These are phyloP conservation scores for Tachyglossus aculeatus DNA, from an alignment of 2,797 vertebrate species.

Conservation along the genomic window DNA sequence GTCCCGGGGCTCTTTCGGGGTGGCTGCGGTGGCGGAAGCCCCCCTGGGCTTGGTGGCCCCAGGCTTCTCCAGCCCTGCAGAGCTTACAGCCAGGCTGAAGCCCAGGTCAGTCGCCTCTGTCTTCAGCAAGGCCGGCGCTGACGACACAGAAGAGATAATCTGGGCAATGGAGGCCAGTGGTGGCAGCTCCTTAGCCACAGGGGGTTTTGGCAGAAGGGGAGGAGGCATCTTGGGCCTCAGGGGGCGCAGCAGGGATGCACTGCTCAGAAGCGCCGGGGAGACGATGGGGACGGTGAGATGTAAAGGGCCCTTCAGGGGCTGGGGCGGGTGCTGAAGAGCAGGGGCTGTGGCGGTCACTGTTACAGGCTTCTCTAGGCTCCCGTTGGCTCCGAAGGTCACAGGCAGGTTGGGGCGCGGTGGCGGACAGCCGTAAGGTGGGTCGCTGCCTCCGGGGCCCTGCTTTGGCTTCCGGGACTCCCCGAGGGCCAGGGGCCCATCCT, in stretches of 20 bases:
- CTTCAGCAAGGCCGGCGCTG: constrained; percentile 87
- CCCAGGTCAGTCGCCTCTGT: constrained; percentile 65
- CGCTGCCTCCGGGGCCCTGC: constrained; percentile 52
- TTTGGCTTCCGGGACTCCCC: constrained; percentile 74
- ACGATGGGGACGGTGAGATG: constrained; percentile 77
- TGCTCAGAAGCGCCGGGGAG: constrained; percentile 73
- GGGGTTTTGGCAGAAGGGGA: constrained; percentile 86
- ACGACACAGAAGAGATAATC: constrained; percentile 96
- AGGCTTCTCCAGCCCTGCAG: constrained; percentile 56
- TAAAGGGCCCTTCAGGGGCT: constrained; percentile 72
- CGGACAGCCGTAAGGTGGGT: constrained; percentile 60
- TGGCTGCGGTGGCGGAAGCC: no score
- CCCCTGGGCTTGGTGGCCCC: constrained; percentile 64
- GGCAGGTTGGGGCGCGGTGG: constrained; percentile 63
- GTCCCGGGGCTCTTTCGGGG: constrained; percentile 55
- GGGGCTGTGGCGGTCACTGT: neutral
- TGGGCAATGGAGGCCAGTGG: constrained; percentile 96
- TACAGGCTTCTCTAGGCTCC: constrained; percentile 61
- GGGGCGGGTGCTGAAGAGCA: constrained; percentile 67
- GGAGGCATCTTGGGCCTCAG: constrained; percentile 87
- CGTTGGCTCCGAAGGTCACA: constrained; percentile 58
- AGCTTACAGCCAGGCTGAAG: constrained; percentile 30
- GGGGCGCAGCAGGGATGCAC: constrained; percentile 75
- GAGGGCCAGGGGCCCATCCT: constrained; percentile 47
- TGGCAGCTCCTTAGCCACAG: constrained; percentile 83